Percentiles rank a stretch among this genome's conserved stretches.
Evolutionary conservation across 1,140 invertebrate species (phyloP).

Genomic region (Lasaia peninsularis): DNA sequence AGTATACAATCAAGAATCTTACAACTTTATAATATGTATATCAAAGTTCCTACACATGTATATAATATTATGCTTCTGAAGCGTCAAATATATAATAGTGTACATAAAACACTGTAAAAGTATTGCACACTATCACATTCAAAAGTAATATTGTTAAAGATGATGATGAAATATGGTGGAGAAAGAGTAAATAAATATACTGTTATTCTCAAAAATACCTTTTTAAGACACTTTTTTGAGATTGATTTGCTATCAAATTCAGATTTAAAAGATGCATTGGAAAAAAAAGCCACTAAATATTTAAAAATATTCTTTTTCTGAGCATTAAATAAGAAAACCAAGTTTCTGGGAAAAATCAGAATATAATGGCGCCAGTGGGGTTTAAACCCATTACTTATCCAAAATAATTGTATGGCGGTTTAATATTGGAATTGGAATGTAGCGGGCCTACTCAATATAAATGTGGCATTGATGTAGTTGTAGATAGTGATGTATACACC

Average conservation of each 20-base stretch:
- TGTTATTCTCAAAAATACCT: too few species aligned
- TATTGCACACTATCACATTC: not conserved
- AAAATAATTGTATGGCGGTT: not conserved
- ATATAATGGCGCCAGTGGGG: too few species aligned
- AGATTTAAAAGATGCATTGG: not conserved
- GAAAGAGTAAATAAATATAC: too few species aligned
- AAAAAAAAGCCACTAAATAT: too few species aligned
- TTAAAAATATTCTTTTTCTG: too few species aligned
- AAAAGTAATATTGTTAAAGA: not conserved
- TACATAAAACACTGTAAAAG: slow-evolving; percentile 8
- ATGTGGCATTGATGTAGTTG: not conserved
- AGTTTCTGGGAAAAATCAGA: too few species aligned
- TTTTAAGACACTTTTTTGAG: not conserved
- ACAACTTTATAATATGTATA: not conserved
- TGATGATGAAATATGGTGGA: too few species aligned
- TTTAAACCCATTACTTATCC: too few species aligned
- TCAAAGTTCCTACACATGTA: slow-evolving; percentile 1
- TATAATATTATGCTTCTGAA: not conserved
- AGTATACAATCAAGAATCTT: not conserved
- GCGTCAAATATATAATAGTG: slow-evolving; percentile 2
- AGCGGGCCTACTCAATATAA: not conserved
- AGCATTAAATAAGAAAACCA: too few species aligned
- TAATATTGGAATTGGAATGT: not conserved
- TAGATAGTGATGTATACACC: slow-evolving; percentile 1
- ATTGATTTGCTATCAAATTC: not conserved